Evolutionary conservation across 2,888 invertebrate genomes (phyloP).

Genomic region (Acanthacorydalis orientalis): DNA sequence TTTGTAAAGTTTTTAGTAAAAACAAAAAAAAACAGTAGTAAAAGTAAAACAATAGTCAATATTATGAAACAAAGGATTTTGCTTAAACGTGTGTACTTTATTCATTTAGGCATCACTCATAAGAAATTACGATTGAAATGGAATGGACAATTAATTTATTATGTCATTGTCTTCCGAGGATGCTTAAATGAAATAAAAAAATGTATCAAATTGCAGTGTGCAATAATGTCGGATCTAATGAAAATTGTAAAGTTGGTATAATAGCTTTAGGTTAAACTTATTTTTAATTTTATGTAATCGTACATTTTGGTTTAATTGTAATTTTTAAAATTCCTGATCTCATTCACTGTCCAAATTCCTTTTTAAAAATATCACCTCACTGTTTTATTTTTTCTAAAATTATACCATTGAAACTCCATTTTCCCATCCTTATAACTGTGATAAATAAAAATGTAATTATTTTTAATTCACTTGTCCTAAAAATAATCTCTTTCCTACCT

Average conservation of each 20-base stretch:
- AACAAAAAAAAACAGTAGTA: no score
- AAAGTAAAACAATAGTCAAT: no score
- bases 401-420: background rate
- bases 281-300: slow-evolving; percentile 5
- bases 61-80: background rate
- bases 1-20: no score
- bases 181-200: slow-evolving; percentile 5
- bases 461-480: background rate
- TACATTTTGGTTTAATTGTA: slow-evolving; percentile 2
- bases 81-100: background rate
- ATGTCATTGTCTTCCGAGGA: slow-evolving; percentile 7
- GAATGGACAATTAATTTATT: background rate
- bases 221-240: slow-evolving; percentile 1
- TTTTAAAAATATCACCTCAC: background rate
- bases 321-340: slow-evolving; percentile 6
- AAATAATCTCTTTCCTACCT: background rate
- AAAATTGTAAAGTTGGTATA: background rate
- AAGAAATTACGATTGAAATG: background rate
- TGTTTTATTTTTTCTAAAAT: background rate
- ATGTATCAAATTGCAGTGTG: slow-evolving; percentile 2
- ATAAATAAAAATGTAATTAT: slow-evolving; percentile 4
- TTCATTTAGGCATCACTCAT: slow-evolving; percentile 2
- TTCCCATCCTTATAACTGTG: slow-evolving; percentile 6
- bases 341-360: background rate
- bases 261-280: slow-evolving; percentile 1